Conservation (phyloP, 2,113 vertebrate species). For the Brachyhypopomus gauderio region DNA sequence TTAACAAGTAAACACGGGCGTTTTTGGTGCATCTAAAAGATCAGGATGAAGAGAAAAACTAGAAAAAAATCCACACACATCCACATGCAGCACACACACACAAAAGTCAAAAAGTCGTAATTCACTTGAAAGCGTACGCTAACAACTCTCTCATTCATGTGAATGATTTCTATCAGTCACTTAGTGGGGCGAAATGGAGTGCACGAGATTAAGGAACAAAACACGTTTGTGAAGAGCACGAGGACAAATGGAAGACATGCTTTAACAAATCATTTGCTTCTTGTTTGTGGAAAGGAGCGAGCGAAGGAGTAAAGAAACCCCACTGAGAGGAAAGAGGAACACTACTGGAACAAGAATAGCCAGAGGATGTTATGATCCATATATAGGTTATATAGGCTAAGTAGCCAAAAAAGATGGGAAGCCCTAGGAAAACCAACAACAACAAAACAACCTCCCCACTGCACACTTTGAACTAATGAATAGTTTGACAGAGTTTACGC, state of each 20-base stretch:
- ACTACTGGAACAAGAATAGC: conserved; percentile 19
- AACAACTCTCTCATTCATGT: neutral
- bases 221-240: neutral
- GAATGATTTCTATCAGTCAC: neutral
- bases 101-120: neutral
- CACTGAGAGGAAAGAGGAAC: conserved; percentile 10
- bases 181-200: neutral
- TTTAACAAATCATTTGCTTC: neutral
- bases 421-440: neutral
- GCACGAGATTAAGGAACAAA: neutral
- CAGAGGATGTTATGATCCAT: conserved; percentile 35
- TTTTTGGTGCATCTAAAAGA: no score
- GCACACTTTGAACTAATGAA: neutral
- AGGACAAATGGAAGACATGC: neutral
- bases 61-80: no score
- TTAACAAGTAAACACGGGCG: no score
- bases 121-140: neutral
- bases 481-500: neutral
- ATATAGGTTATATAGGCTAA: neutral
- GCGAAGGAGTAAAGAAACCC: conserved; percentile 1
- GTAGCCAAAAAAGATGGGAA: conserved; percentile 1
- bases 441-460: neutral
- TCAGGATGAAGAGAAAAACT: no score
- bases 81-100: neutral
- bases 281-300: neutral